Evolutionary conservation across 1,140 invertebrate species (phyloP).

Genomic region (Hylaeus anthracinus): DNA sequence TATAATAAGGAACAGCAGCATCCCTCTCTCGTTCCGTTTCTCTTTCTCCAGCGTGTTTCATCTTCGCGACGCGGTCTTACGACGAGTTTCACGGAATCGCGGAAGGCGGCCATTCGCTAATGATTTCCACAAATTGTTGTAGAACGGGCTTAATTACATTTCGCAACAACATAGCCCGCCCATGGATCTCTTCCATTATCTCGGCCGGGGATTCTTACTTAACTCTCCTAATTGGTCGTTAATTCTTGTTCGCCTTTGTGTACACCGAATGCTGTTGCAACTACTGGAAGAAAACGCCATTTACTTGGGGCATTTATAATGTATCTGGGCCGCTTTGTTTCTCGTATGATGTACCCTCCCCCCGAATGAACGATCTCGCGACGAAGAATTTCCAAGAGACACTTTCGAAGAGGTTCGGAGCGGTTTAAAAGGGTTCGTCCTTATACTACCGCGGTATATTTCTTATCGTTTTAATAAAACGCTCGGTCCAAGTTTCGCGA

Average conservation of each 20-base stretch:
- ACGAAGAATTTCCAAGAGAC: not conserved
- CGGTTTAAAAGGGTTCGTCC: not conserved
- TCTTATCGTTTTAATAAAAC: constrained; percentile 11
- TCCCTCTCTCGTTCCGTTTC: not conserved
- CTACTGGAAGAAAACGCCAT: not conserved
- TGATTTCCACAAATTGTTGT: constrained; percentile 57
- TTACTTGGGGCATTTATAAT: constrained; percentile 11
- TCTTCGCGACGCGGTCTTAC: not conserved
- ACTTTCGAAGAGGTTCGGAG: no score
- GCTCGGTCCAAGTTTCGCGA: constrained; percentile 20
- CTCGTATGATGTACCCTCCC: not conserved
- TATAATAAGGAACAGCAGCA: constrained; percentile 45
- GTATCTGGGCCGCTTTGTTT: not conserved
- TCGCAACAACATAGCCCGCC: constrained; percentile 34
- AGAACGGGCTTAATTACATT: constrained; percentile 46
- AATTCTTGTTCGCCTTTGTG: constrained; percentile 40
- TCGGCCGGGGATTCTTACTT: constrained; percentile 43
- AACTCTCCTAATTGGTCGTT: constrained; percentile 52
- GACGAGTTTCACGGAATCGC: constrained; percentile 27
- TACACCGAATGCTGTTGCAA: not conserved
- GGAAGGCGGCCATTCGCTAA: constrained; percentile 35
- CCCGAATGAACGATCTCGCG: not conserved
- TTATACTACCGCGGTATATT: not conserved
- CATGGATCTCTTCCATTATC: constrained; percentile 45
- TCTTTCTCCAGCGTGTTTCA: constrained; percentile 5